phyloP scores from a whole-genome alignment of 2,113 vertebrate species.

The Opisthocomus hoazin region DNA sequence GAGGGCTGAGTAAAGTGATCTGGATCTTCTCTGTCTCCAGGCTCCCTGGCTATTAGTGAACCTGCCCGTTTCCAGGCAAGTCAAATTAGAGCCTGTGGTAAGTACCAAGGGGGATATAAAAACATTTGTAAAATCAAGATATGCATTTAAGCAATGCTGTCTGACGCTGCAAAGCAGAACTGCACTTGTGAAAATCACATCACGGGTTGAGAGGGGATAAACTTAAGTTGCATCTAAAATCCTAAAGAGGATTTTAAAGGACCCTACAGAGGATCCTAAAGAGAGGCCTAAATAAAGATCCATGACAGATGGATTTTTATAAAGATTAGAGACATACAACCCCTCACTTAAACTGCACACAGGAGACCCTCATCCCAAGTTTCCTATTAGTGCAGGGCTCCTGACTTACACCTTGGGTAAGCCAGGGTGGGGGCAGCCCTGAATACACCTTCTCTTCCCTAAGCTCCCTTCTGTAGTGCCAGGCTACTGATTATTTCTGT shows the following conservation, averaged over 20 bases:
- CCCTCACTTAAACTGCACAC: rapidly evolving
- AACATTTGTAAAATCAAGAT: not conserved
- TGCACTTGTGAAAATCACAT: not conserved
- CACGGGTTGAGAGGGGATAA: not conserved
- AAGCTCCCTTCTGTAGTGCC: not conserved
- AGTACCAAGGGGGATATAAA: not conserved
- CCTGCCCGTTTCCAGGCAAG: not conserved
- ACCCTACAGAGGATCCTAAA: not conserved
- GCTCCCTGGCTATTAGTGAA: not conserved
- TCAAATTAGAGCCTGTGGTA: not conserved
- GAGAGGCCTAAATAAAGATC: not conserved
- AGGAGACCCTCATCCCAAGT: not conserved
- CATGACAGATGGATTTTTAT: not conserved
- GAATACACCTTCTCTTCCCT: not conserved
- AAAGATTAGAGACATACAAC: not conserved
- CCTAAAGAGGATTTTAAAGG: not conserved
- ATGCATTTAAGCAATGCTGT: not conserved
- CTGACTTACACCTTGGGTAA: not conserved
- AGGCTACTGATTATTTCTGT: not conserved
- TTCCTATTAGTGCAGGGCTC: not conserved
- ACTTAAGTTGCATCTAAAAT: not conserved
- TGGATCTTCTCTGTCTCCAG: not conserved
- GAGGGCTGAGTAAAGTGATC: not conserved
- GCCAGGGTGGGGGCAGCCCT: not conserved
- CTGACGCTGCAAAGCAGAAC: not conserved